Base-by-base conservation (phyloP, 2,113 vertebrate species). In the Lophochroa leadbeateri region DNA sequence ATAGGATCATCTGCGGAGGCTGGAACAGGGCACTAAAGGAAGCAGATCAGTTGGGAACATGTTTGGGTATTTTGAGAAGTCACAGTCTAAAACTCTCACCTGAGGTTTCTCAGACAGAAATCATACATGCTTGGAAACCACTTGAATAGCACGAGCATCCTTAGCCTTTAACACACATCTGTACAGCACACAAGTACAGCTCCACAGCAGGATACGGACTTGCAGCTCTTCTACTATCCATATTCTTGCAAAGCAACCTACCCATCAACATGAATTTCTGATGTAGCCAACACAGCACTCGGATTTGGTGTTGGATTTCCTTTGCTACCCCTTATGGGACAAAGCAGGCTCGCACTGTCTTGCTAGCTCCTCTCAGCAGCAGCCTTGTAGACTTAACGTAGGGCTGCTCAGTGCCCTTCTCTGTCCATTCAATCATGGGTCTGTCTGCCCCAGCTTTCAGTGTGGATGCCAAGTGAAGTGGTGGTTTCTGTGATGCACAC, bases 181-280 rank as follows among this genome's bases (percentile, higher is more conserved):
- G 37, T 3, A 1, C 6, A 1, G 29, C 1, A 29, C 0, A 0
- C 24, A 39, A 71, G 70, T 33, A 74, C 20, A 12, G 6, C 52
- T 7, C 43, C 19, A 15, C 7, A 0, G 41, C 27, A 46, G 64
- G n/a, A 11, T 1, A 4, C 0, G 0, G 2, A 1, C 17, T 14
- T 68, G 49, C 44, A 82, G 12, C 39, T 18, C 17, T 33, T 20
- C 50, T 10, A 2, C 43, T 33, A 13, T 5, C 13, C 2, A 0
- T 44, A 8, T 2, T 29, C 68, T 46, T 64, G 12, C 37, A 53
- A 74, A 7, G 50, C 31, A 33, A 4, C 61, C 23, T 14, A 21
- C 12, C 46, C 63, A 53, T 29, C 58, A 63, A 13, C 52, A 12
- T 28, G 4, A 7, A 1, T 35, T 83, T 10, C 33, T 35, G 33